These are phyloP conservation scores for Galerucella nymphaeae DNA, from an alignment of 2,888 invertebrate species.

Conservation along the genomic window DNA sequence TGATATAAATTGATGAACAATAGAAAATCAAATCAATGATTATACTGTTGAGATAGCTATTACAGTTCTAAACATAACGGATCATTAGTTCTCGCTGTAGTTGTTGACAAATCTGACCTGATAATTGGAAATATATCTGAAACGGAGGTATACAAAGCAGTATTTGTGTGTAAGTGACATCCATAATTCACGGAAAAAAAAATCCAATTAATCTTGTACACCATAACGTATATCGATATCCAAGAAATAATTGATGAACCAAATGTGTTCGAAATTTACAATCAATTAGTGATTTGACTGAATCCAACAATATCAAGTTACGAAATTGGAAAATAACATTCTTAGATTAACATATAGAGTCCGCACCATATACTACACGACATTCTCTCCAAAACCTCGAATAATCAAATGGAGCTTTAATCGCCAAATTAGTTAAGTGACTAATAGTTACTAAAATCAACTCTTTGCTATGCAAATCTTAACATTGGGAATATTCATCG, in stretches of 20 bases:
- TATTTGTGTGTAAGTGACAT: slow-evolving; percentile 9
- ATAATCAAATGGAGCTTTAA: slow-evolving; percentile 4
- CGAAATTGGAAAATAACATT: background rate
- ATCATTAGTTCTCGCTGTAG: slow-evolving; percentile 2
- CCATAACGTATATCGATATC: background rate
- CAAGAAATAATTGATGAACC: background rate
- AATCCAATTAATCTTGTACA: slow-evolving; percentile 2
- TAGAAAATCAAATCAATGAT: slow-evolving; percentile 3
- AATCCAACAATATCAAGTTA: background rate
- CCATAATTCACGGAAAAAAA: slow-evolving; percentile 8
- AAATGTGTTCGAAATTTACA: background rate
- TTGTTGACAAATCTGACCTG: slow-evolving; percentile 10
- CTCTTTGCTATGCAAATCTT: background rate
- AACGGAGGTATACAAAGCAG: slow-evolving; percentile 4
- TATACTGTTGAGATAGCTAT: slow-evolving; percentile 6
- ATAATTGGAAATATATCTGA: slow-evolving; percentile 6
- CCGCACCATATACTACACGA: background rate
- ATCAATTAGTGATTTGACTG: background rate
- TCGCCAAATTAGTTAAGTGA: background rate
- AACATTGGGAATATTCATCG: background rate
- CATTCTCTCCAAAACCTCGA: background rate
- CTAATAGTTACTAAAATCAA: background rate
- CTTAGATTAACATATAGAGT: background rate
- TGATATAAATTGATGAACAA: background rate
- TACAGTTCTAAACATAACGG: slow-evolving; percentile 3